phyloP scores from a whole-genome alignment of 2,888 invertebrate species.

The Carterocephalus palaemon region DNA sequence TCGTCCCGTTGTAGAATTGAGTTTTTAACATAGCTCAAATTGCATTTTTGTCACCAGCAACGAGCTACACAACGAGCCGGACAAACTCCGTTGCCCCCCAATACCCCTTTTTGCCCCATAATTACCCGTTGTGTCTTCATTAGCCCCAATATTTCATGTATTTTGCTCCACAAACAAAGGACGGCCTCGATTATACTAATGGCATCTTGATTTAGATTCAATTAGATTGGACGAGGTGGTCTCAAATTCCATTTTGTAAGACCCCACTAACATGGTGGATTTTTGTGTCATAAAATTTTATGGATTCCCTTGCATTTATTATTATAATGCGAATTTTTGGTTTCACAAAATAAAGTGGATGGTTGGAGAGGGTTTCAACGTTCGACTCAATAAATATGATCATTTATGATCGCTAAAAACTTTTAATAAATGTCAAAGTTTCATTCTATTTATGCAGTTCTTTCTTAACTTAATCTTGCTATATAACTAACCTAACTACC shows the following conservation, averaged over 20 bases:
- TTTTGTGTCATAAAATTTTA: slow-evolving; percentile 20
- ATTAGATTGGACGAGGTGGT: slow-evolving; percentile 29
- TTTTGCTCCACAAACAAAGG: slow-evolving; percentile 45
- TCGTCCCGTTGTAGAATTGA: slow-evolving; percentile 56
- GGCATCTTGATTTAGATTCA: slow-evolving; percentile 35
- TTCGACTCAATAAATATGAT: too few species aligned
- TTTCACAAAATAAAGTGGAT: too few species aligned
- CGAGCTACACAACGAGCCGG: slow-evolving; percentile 31
- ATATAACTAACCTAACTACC: too few species aligned
- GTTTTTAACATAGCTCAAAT: slow-evolving; percentile 75
- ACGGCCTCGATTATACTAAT: slow-evolving; percentile 41
- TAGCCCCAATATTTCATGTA: slow-evolving; percentile 43
- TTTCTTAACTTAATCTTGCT: too few species aligned
- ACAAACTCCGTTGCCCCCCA: slow-evolving; percentile 40
- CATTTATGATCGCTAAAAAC: too few species aligned
- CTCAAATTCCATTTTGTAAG: slow-evolving; percentile 10
- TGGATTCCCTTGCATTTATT: too few species aligned
- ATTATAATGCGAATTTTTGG: too few species aligned
- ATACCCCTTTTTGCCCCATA: slow-evolving; percentile 51
- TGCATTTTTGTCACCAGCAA: slow-evolving; percentile 75
- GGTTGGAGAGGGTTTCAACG: too few species aligned
- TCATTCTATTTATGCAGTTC: too few species aligned
- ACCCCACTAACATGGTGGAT: slow-evolving; percentile 1
- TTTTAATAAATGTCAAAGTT: too few species aligned
- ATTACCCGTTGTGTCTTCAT: slow-evolving; percentile 65